These are phyloP conservation scores for Haliclona indistincta DNA, from an alignment of 37 sponge, comb jelly and placozoan species.

Conservation along the genomic window DNA sequence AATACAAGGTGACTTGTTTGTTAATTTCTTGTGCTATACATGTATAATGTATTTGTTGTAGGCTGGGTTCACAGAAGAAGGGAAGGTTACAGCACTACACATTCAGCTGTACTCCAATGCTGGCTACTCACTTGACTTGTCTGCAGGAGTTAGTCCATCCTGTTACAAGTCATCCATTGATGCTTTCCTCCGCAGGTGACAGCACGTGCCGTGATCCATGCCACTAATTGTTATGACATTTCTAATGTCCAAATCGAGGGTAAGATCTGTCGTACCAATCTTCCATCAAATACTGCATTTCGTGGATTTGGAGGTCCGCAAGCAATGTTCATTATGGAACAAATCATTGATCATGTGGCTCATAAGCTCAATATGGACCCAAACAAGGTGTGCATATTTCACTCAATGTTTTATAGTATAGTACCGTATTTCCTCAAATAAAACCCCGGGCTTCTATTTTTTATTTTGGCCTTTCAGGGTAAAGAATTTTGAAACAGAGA, in stretches of 20 bases:
- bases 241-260: constrained; percentile 56
- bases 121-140: constrained; percentile 72
- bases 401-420: too few species aligned
- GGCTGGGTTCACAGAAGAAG: constrained; percentile 80
- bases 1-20: constrained; percentile 57
- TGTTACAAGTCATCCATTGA: neutral
- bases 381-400: constrained; percentile 39
- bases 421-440: too few species aligned
- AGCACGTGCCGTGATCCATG: constrained; percentile 61
- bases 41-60: constrained; percentile 23
- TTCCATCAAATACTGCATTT: constrained; percentile 89
- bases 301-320: constrained; percentile 91
- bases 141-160: constrained; percentile 48
- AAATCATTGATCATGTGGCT: constrained; percentile 53
- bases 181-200: constrained; percentile 40
- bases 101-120: constrained; percentile 76
- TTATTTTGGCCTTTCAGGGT: too few species aligned
- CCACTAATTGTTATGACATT: constrained; percentile 71
- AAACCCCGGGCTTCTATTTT: too few species aligned
- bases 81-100: constrained; percentile 55
- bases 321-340: constrained; percentile 75
- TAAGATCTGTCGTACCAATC: constrained; percentile 66
- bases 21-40: neutral
- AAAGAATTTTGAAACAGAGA: too few species aligned
- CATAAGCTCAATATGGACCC: constrained; percentile 20